Base-by-base conservation (phyloP, 2,113 vertebrate genomes). In the Rhombomys opimus region DNA sequence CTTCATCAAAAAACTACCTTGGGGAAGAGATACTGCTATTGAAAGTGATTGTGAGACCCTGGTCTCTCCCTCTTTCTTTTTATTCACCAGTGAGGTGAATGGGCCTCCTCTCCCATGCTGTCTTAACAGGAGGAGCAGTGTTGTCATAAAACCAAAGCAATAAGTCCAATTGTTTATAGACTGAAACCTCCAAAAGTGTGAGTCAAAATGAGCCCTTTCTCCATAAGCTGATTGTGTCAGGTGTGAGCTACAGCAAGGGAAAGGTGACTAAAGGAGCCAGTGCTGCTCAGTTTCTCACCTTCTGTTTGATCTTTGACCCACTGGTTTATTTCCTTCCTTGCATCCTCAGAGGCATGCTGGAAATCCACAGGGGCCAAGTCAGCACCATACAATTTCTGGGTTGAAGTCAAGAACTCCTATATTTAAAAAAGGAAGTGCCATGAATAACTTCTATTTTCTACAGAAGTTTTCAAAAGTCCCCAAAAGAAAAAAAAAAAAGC, bases 251-350 rank as follows among this genome's bases (percentile, higher is more conserved):
- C 22, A 50, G 50, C 57, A 59, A 22, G 18, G 11, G 27, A 57
- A 50, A 14, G 35, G n/a, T 59, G 38, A 78, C 22, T 30, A 8
- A 32, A 15, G 46, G 68, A 27, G 54, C 81, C 15, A 10, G 2
- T 46, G 0, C 0, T 10, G 35, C 41, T 78, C 59, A 41, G 12
- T 78, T 23, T 23, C 98, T 98, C 93, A 99, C 99, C 99, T 97
- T 99, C 99, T 0, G 99, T 99, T 97, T 99, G 99, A 65, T 98
- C 94, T 95, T 99, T 98, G 2, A 99, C 99, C 99, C 99, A 99
- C 80, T 97, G 95, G 95, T 99, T 99, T 97, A 99, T 99, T 96
- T 98, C 95, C 13, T 95, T 97, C 95, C 99, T 98, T 81, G 99
- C 98, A 7, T 98, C 95, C 25, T 99, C 98, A 75, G 95, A 59